Conservation (phyloP, 92 coral and sea anemone species). For the Bergia sp. region DNA sequence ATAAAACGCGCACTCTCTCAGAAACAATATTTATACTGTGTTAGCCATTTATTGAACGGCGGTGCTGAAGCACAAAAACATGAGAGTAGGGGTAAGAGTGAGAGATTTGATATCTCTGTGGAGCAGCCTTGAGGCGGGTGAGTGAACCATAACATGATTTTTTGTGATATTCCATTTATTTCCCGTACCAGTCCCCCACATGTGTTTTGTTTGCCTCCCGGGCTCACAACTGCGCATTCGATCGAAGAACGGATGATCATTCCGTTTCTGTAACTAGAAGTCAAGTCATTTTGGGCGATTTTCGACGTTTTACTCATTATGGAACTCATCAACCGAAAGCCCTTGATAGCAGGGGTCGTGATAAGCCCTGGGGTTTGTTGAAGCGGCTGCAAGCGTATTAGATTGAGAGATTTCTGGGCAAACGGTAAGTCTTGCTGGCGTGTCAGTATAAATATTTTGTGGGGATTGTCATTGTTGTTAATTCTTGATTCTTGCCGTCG, state of each 20-base stretch:
- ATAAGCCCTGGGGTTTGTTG: background rate
- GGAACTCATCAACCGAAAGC: background rate
- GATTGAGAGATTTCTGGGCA: background rate
- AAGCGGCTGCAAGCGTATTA: conserved; percentile 2
- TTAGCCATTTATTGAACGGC: background rate
- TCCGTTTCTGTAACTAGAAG: background rate
- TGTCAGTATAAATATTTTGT: background rate
- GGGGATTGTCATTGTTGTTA: background rate
- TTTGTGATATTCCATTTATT: background rate
- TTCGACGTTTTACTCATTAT: conserved; percentile 18
- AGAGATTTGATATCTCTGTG: conserved; percentile 10
- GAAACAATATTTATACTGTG: background rate
- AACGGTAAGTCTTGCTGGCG: conserved; percentile 19
- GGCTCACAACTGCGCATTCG: conserved; percentile 3
- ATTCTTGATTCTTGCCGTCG: background rate
- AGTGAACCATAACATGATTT: conserved; percentile 3
- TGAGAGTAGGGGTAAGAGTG: conserved; percentile 14
- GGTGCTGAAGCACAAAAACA: conserved; percentile 1
- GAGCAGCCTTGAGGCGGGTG: conserved; percentile 21
- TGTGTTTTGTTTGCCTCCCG: conserved; percentile 35
- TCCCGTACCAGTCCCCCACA: conserved; percentile 31
- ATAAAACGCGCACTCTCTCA: background rate
- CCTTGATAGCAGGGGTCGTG: background rate
- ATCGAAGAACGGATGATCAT: background rate
- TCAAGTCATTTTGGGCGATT: background rate